These are phyloP conservation scores for Drosophila kanapiae DNA, from an alignment of 1,140 invertebrate species.

Conservation along the genomic window DNA sequence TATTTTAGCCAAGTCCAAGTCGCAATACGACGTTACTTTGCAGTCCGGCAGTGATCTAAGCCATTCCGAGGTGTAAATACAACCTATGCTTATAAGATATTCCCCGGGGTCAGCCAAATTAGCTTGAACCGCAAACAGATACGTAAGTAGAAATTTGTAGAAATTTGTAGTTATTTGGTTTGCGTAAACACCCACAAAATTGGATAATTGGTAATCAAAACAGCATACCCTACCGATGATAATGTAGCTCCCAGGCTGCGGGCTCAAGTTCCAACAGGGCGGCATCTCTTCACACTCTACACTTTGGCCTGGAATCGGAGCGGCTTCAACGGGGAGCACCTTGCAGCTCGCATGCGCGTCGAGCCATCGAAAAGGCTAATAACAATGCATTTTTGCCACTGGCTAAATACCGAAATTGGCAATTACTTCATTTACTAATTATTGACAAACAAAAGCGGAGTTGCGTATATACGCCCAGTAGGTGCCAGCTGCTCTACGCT, in stretches of 20 bases:
- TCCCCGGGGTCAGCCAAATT: conserved; percentile 4
- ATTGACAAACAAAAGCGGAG: conserved; percentile 59
- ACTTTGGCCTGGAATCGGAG: conserved; percentile 41
- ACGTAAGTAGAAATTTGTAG: conserved; percentile 1
- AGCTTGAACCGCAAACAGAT: not conserved
- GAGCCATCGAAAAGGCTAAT: conserved; percentile 46
- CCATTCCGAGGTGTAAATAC: conserved; percentile 4
- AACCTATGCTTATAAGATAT: conserved; percentile 2
- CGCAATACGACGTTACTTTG: conserved; percentile 6
- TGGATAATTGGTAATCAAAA: not conserved
- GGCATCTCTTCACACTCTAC: conserved; percentile 2
- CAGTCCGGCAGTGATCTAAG: conserved; percentile 7
- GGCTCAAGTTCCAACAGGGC: conserved; percentile 3
- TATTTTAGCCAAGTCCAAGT: conserved; percentile 5
- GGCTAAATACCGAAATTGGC: conserved; percentile 66
- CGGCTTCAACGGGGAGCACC: conserved; percentile 18
- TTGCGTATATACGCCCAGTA: conserved; percentile 25
- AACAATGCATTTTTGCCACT: conserved; percentile 55
- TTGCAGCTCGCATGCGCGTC: conserved; percentile 8
- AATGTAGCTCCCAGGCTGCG: not conserved
- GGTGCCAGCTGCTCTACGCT: conserved; percentile 33
- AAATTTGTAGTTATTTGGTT: conserved; percentile 1
- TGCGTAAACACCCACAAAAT: not conserved
- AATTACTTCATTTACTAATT: conserved; percentile 75
- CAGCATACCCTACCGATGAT: not conserved